Conservation (phyloP, 2,113 vertebrate species). For the Python bivittatus region DNA sequence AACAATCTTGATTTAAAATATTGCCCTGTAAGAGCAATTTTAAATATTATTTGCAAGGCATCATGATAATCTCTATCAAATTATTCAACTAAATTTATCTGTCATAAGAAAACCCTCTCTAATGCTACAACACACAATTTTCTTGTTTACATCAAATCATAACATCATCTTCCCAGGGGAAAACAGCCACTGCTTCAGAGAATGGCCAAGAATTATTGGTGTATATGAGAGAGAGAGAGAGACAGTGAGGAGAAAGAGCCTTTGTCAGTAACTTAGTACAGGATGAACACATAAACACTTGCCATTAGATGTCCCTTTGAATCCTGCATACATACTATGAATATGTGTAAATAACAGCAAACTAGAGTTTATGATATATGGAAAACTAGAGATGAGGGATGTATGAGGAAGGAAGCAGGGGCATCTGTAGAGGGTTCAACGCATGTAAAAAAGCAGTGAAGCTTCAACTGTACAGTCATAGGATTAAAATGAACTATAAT, state of each 20-base stretch:
- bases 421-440: background rate
- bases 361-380: background rate
- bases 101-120: background rate
- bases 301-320: background rate
- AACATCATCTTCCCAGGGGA: background rate
- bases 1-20: background rate
- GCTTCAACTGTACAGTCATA: background rate
- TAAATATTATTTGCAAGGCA: background rate
- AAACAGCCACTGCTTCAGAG: background rate
- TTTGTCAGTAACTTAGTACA: background rate
- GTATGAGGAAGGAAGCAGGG: background rate
- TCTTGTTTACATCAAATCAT: background rate
- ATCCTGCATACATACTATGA: no score
- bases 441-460: background rate
- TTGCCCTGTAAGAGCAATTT: slow-evolving; percentile 35
- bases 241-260: background rate
- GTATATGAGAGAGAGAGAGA: background rate
- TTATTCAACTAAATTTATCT: slow-evolving; percentile 2
- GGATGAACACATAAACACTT: background rate
- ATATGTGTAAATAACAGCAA: background rate
- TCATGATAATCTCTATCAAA: slow-evolving; percentile 10
- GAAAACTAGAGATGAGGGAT: background rate
- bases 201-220: background rate
- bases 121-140: background rate
- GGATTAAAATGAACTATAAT: background rate